These are phyloP conservation scores for Scolopax rusticola DNA, from an alignment of 2,797 vertebrate species.

Conservation along the genomic window DNA sequence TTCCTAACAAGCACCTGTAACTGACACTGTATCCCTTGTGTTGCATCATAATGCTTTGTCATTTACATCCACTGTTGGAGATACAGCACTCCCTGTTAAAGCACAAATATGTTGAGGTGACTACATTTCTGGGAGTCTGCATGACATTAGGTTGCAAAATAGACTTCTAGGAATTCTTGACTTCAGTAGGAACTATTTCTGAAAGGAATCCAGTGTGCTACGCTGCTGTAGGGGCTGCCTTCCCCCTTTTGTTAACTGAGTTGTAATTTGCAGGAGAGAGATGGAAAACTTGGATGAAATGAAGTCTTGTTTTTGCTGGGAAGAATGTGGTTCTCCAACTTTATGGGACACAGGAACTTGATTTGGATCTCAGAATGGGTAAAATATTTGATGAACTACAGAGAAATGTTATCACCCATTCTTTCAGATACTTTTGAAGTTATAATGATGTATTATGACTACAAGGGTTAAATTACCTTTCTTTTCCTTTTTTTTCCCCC, in stretches of 20 bases:
- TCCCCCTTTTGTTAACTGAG: background rate
- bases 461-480: background rate
- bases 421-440: background rate
- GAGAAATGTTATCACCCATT: background rate
- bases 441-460: background rate
- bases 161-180: background rate
- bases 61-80: background rate
- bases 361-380: background rate
- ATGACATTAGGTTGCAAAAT: background rate
- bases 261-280: background rate
- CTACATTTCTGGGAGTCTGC: background rate
- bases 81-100: background rate
- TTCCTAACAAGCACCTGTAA: background rate
- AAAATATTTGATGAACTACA: background rate
- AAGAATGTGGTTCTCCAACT: background rate
- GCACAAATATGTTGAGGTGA: background rate
- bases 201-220: background rate
- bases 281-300: background rate
- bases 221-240: accelerated
- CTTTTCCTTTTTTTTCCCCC: background rate
- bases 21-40: accelerated
- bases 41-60: background rate
- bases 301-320: background rate
- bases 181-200: background rate
- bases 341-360: background rate